phyloP scores from a whole-genome alignment of 1,140 invertebrate species.

The Trichoplusia ni region DNA sequence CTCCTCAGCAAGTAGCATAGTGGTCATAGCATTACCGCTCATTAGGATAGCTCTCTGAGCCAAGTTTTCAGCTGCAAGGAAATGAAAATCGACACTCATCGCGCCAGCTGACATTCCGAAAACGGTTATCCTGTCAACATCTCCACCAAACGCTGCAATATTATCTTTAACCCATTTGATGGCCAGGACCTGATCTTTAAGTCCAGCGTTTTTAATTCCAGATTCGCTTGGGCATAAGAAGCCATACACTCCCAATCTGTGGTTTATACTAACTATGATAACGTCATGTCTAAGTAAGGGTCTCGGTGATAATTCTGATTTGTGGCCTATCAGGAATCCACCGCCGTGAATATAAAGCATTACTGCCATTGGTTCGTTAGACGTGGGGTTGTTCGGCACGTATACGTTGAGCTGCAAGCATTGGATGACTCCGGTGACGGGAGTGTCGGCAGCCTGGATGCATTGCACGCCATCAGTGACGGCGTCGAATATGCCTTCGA shows the following conservation, averaged over 20 bases:
- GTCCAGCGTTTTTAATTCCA: slow-evolving; percentile 20
- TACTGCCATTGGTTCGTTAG: too few species aligned
- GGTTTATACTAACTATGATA: slow-evolving; percentile 32
- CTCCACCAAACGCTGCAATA: slow-evolving; percentile 28
- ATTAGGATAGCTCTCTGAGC: slow-evolving; percentile 30
- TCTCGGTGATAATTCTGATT: background rate
- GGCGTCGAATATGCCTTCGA: too few species aligned
- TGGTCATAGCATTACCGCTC: slow-evolving; percentile 16
- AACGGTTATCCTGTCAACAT: slow-evolving; percentile 18
- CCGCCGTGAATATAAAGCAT: too few species aligned
- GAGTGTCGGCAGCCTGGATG: too few species aligned
- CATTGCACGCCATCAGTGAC: too few species aligned
- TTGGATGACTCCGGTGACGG: too few species aligned
- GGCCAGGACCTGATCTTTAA: slow-evolving; percentile 35
- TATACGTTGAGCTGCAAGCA: too few species aligned
- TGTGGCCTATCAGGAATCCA: too few species aligned
- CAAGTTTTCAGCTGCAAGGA: slow-evolving; percentile 19
- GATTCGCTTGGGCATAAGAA: slow-evolving; percentile 19
- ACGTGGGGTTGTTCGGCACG: too few species aligned
- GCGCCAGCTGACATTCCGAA: slow-evolving; percentile 34
- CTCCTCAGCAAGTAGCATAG: background rate
- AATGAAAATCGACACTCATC: slow-evolving; percentile 8
- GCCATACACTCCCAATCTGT: slow-evolving; percentile 27
- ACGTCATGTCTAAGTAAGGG: slow-evolving; percentile 31
- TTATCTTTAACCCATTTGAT: slow-evolving; percentile 34